Percentiles rank a stretch among this genome's conserved stretches.
These are phyloP conservation scores for Drosophila limbata DNA, from an alignment of 2,888 invertebrate species.

Conservation along the genomic window DNA sequence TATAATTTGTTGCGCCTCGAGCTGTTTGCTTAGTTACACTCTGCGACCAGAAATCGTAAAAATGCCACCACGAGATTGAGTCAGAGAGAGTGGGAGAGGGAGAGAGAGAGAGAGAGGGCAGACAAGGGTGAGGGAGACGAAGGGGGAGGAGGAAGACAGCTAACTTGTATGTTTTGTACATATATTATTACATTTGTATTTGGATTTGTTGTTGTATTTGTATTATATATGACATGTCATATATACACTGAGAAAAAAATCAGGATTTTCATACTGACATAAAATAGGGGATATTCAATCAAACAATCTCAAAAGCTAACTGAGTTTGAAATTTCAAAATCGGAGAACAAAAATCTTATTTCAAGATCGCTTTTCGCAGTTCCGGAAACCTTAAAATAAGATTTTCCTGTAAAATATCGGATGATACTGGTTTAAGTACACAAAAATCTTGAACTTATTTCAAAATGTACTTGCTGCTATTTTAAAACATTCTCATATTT, in stretches of 20 bases:
- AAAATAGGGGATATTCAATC: no score
- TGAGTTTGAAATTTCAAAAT: no score
- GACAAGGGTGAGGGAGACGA: constrained; percentile 1
- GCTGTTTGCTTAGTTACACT: constrained; percentile 70
- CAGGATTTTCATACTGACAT: no score
- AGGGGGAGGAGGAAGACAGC: background rate
- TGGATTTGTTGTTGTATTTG: constrained; percentile 39
- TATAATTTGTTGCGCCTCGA: constrained; percentile 76
- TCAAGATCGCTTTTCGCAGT: no score
- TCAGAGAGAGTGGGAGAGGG: constrained; percentile 6
- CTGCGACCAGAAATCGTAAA: constrained; percentile 67
- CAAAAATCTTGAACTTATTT: no score
- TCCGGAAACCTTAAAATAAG: no score
- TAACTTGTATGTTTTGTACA: constrained; percentile 35
- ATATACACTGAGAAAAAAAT: constrained; percentile 15
- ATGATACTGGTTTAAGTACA: no score
- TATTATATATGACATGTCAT: constrained; percentile 49
- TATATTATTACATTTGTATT: constrained; percentile 55
- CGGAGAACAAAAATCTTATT: no score
- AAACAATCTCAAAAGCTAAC: no score
- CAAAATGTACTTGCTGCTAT: no score
- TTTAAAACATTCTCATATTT: no score
- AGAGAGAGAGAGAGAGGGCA: constrained; percentile 8
- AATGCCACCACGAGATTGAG: constrained; percentile 53
- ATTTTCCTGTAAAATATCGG: no score